Evolutionary conservation across 2,888 invertebrate species (phyloP), one percentile per base, ranked within the genome.

Genomic region (Carcina quercana): DNA sequence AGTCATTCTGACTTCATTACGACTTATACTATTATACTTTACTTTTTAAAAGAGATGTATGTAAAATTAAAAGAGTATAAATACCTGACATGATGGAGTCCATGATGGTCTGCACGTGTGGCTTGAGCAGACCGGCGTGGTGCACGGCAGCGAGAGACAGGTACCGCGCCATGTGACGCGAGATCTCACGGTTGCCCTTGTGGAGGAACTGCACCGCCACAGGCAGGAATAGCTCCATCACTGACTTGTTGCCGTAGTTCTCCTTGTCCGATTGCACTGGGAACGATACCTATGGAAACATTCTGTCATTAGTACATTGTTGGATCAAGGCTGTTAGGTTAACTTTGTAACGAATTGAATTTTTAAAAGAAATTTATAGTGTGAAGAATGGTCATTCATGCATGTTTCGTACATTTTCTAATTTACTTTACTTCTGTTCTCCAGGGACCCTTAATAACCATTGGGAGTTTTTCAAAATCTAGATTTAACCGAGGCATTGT

Each of bases 111-210:
- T 94, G 92, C 31, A 96, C 92, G 67, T 96, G 94, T 7, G 93
- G 91, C 48, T 95, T 93, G 22, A 97, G 79, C 41, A 96, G 76
- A 40, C 91, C 89, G 2, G 95, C 93, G 73, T 96, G 95, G 60
- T 96, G 94, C 38, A 95, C 94, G 31, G 96, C 96, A 8, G 96
- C 96, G 45, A 97, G 79, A 0, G 96, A 96, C 30, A 97, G 86
- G 70, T 97, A 97, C 30, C 95, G 92, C 22, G 96, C 94, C 86
- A 96, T 91, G 65, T 95, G 96, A 36, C 95, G 86, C 1, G 94
- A 94, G 40, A 97, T 86, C 69, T 96, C 96, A 42, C 91, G 88
- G 72, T 97, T 97, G 32, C 94, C 94, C 63, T 94, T 94, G 56
- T 94, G 93, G 30, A 97, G 79, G 70, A 96, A 96, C 73, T 95